phyloP scores from a whole-genome alignment of 2,888 invertebrate species.

The Busseola fusca region DNA sequence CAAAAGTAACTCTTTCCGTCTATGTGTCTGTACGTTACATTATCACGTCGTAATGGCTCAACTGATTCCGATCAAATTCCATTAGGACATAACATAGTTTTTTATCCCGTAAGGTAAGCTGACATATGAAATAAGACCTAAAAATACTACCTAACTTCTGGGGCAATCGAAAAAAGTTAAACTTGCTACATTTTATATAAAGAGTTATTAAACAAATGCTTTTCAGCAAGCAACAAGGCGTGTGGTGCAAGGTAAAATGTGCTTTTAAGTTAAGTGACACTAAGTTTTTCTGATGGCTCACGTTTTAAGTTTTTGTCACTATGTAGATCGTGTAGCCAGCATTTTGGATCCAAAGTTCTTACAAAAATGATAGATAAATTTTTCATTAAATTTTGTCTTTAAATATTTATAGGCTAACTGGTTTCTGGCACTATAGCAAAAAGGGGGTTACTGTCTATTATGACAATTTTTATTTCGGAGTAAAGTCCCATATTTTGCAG shows the following conservation, averaged over 20 bases:
- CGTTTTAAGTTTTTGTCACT: neutral
- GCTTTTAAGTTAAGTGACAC: constrained; percentile 13
- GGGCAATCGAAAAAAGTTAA: too few species aligned
- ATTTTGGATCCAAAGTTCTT: constrained; percentile 6
- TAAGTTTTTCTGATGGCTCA: neutral
- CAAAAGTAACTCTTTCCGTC: neutral
- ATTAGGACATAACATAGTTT: neutral
- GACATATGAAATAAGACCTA: too few species aligned
- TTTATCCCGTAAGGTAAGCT: neutral
- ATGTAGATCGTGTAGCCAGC: neutral
- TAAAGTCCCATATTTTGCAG: constrained; percentile 41
- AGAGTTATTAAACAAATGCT: neutral
- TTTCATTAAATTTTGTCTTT: neutral
- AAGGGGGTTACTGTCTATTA: constrained; percentile 8
- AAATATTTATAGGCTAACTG: neutral
- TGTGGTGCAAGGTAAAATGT: neutral
- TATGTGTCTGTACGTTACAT: neutral
- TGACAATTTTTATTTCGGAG: constrained; percentile 32
- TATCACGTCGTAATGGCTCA: neutral
- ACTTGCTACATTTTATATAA: neutral
- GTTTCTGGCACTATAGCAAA: neutral
- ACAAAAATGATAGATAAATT: neutral
- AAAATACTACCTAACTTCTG: neutral
- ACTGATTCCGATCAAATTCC: neutral
- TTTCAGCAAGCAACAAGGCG: constrained; percentile 12